Evolutionary conservation across 2,888 invertebrate genomes (phyloP), one percentile per base, ranked within the genome.

Genomic region (Amiota communis): DNA sequence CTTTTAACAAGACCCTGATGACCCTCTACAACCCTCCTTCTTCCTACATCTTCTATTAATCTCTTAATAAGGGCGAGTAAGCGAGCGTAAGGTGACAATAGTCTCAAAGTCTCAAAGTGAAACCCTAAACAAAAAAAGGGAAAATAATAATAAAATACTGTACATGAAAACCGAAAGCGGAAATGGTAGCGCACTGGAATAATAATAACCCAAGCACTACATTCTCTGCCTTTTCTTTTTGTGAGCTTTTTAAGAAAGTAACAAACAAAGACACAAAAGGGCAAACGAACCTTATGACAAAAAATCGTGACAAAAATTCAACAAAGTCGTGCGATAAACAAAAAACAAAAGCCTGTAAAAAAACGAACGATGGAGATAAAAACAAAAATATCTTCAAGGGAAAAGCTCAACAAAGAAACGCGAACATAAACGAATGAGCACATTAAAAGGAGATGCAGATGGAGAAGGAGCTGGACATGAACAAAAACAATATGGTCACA

Each of bases 1-100:
- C 65, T 65, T 65, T 65, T 17, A 65, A 65, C 48, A 65, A 65
- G 65, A 48, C 48, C 48, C n/a, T 51, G 53, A 51, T n/a, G 12
- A 36, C 12, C 4, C n/a, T 51, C 53, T 3, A 51, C 6, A 12
- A 51, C 53, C 53, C 2, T 12, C 53, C 53, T n/a, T 8, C 53
- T n/a, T 8, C 10, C 4, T 51, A 9, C 65, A 17, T 65, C n/a
- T n/a, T 63, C 46, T 47, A 65, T 65, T 65, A 65, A 65, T 65
- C 65, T 65, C 65, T 65, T 65, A 65, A 48, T 65, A 65, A 65
- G 17, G 15, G 11, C 17, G 10, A 65, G 23, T 48, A 11, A 6
- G n/a, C 59, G 15, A 15, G n/a, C 17, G 20, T 11, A 4, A 59
- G 59, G 59, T 59, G 59, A 59, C 59, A 59, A 59, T 59, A 15